These are phyloP conservation scores for Neosilurus hyrtlii DNA, from an alignment of 2,797 vertebrate genomes.

Conservation along the genomic window DNA sequence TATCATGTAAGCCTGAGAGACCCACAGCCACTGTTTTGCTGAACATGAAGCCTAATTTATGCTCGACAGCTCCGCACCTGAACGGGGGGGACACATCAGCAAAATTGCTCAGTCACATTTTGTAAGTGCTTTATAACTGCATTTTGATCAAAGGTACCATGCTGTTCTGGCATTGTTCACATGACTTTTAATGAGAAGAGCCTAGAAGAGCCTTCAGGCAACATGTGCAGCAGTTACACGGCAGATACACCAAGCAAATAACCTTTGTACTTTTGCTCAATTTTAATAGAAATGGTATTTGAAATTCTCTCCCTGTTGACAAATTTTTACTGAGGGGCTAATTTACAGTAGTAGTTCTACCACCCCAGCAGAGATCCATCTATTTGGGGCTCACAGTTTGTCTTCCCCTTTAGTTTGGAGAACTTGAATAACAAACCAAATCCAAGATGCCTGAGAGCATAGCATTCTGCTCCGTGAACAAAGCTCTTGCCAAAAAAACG, in stretches of 20 bases:
- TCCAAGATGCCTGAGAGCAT: conserved; percentile 18
- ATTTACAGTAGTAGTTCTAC: not conserved
- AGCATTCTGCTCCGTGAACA: conserved; percentile 1
- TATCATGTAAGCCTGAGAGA: not conserved
- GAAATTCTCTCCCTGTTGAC: conserved; percentile 7
- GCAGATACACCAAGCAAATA: conserved; percentile 1
- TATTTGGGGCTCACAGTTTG: conserved; percentile 4
- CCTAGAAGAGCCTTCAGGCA: not conserved
- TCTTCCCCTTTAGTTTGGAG: not conserved
- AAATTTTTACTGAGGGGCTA: not conserved
- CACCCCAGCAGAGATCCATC: not conserved
- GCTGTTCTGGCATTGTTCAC: not conserved
- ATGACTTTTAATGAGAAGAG: conserved; percentile 17
- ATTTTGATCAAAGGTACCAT: not conserved
- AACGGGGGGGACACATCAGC: not conserved
- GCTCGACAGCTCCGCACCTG: not conserved
- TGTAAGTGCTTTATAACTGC: not conserved
- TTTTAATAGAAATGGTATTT: conserved; percentile 10
- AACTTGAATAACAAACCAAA: conserved; percentile 14
- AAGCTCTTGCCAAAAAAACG: conserved; percentile 8
- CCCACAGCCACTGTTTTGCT: not conserved
- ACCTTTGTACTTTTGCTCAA: not conserved
- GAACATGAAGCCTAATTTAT: conserved; percentile 1
- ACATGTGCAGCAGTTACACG: not conserved
- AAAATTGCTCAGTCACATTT: conserved; percentile 9